Conservation (phyloP, 2,888 invertebrate genomes). For the Cosmopolites sordidus region DNA sequence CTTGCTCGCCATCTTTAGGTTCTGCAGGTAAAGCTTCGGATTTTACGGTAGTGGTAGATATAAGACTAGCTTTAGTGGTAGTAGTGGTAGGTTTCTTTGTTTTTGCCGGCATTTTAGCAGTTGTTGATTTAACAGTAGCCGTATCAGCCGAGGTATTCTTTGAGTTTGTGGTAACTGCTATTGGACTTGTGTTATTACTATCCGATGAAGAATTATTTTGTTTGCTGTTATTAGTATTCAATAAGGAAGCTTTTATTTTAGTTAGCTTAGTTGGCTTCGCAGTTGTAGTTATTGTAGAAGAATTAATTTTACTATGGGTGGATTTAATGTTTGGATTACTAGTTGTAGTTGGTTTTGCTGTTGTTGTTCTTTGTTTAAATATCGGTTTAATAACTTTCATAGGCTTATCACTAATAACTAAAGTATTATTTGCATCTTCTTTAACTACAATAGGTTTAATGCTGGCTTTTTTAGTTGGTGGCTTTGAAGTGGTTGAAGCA, state of each 20-base stretch:
- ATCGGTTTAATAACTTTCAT: conserved; percentile 38
- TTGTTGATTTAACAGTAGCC: conserved; percentile 15
- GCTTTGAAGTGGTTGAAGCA: conserved; percentile 37
- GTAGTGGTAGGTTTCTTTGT: conserved; percentile 20
- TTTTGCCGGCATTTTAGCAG: conserved; percentile 12
- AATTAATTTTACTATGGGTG: conserved; percentile 39
- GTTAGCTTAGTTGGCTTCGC: conserved; percentile 45
- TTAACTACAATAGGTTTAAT: conserved; percentile 26
- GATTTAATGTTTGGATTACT: conserved; percentile 26
- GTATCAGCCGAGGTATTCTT: conserved; percentile 23
- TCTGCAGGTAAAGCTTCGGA: conserved; percentile 34
- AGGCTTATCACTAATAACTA: conserved; percentile 29
- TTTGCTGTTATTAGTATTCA: conserved; percentile 52
- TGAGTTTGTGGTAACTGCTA: conserved; percentile 18
- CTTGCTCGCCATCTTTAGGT: conserved; percentile 43
- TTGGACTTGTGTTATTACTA: conserved; percentile 28
- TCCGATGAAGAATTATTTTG: conserved; percentile 12
- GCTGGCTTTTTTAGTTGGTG: conserved; percentile 29
- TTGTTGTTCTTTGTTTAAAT: conserved; percentile 42
- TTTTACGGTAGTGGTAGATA: conserved; percentile 20
- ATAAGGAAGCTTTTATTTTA: conserved; percentile 60
- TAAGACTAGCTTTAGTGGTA: conserved; percentile 24
- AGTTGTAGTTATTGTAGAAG: conserved; percentile 39
- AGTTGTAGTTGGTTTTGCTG: conserved; percentile 27
- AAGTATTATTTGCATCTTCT: conserved; percentile 27